A percentile compares a stretch with the other conserved stretches of the same genome.
Conservation (phyloP, 2,113 vertebrate species). For the Leuciscus idus region DNA sequence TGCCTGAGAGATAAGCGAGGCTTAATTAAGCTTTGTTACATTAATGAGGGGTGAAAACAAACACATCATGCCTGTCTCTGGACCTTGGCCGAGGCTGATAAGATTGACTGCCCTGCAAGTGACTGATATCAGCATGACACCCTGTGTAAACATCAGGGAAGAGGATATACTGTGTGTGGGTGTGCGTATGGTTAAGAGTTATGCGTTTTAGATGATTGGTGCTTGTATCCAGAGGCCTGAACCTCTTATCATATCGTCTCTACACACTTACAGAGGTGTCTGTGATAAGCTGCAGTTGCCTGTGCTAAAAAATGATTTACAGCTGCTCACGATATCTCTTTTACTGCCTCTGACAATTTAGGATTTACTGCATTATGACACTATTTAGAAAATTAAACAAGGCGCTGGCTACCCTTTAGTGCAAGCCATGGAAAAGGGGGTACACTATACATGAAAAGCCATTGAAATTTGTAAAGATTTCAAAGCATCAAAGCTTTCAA, state of each 20-base stretch:
- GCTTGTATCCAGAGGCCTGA: conserved; percentile 27
- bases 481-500: neutral
- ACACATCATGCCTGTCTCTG: conserved; percentile 58
- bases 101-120: conserved; percentile 62
- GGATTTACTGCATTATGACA: conserved; percentile 4
- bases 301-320: conserved; percentile 28
- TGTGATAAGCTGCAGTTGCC: conserved; percentile 24
- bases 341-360: conserved; percentile 6
- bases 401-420: neutral
- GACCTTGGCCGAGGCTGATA: conserved; percentile 63
- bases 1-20: conserved; percentile 43
- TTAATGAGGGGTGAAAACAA: conserved; percentile 66
- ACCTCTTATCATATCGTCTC: conserved; percentile 24
- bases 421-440: neutral
- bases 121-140: conserved; percentile 49
- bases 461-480: neutral
- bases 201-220: neutral
- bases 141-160: conserved; percentile 22
- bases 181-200: neutral
- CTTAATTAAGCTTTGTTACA: conserved; percentile 56
- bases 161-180: conserved; percentile 5
- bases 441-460: neutral
- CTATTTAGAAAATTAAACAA: neutral
- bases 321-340: neutral
- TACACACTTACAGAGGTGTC: conserved; percentile 27